phyloP scores from a whole-genome alignment of 1,140 invertebrate species.

The Leptonema lineaticorne region DNA sequence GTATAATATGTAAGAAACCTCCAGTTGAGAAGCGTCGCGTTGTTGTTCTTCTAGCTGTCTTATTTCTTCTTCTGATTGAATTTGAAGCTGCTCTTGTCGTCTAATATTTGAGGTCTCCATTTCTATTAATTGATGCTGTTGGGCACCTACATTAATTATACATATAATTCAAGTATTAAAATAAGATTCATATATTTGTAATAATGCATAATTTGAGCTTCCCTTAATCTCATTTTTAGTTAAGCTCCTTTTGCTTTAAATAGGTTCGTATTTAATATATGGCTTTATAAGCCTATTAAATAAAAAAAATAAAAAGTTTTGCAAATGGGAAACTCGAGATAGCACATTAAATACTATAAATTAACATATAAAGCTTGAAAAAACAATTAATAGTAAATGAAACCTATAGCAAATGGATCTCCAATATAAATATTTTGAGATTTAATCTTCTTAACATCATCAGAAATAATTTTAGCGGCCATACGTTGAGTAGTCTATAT shows the following conservation, averaged over 20 bases:
- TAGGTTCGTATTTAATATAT: no score
- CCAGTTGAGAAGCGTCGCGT: conserved; percentile 83
- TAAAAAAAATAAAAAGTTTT: no score
- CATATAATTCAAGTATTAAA: neutral
- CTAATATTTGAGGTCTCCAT: conserved; percentile 35
- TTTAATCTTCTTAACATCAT: conserved; percentile 71
- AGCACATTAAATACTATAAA: no score
- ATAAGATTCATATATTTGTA: neutral
- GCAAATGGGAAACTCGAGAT: no score
- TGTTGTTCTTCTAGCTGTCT: conserved; percentile 87
- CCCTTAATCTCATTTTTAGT: neutral
- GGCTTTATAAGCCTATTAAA: no score
- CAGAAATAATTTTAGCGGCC: conserved; percentile 82
- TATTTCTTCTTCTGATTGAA: conserved; percentile 85
- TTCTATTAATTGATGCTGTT: conserved; percentile 33
- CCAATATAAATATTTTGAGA: conserved; percentile 56
- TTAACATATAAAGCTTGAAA: no score
- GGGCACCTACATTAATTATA: neutral
- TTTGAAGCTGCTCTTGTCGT: conserved; percentile 70
- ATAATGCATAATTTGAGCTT: neutral
- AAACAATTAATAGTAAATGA: neutral
- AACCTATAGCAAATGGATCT: conserved; percentile 50
- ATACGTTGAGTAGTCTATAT: conserved; percentile 68
- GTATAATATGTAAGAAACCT: conserved; percentile 60
- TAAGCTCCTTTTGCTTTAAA: no score